Evolutionary conservation across 2,797 vertebrate species (phyloP).

Genomic region (Podarcis lilfordi): DNA sequence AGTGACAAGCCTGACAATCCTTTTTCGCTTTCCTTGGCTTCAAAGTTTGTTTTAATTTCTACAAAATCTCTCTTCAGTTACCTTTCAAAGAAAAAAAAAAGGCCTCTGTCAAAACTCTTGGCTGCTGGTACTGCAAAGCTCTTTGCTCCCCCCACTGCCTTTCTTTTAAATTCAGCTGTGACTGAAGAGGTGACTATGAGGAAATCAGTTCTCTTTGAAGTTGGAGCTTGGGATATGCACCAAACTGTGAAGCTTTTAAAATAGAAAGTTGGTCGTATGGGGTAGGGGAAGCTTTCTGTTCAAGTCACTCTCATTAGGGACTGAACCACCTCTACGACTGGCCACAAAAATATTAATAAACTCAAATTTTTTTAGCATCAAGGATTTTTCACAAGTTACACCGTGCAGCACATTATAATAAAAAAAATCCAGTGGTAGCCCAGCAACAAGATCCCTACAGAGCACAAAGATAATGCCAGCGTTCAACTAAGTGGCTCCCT

Average conservation of each 20-base stretch:
- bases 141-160: background rate
- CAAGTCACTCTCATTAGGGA: accelerated
- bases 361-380: background rate
- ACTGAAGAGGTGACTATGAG: background rate
- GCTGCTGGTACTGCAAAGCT: background rate
- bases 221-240: background rate
- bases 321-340: no score
- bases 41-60: conserved; percentile 29
- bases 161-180: background rate
- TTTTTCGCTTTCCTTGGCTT: background rate
- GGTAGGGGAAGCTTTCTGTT: no score
- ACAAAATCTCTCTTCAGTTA: background rate
- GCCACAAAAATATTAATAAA: no score
- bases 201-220: background rate
- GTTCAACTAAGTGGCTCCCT: background rate
- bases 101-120: background rate
- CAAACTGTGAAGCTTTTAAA: background rate
- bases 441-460: background rate
- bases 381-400: background rate
- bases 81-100: background rate
- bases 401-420: background rate
- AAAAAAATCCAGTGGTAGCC: background rate
- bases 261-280: background rate
- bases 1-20: background rate
- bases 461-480: background rate